phyloP scores from a whole-genome alignment of 2,113 vertebrate genomes.

The Saccopteryx leptura region DNA sequence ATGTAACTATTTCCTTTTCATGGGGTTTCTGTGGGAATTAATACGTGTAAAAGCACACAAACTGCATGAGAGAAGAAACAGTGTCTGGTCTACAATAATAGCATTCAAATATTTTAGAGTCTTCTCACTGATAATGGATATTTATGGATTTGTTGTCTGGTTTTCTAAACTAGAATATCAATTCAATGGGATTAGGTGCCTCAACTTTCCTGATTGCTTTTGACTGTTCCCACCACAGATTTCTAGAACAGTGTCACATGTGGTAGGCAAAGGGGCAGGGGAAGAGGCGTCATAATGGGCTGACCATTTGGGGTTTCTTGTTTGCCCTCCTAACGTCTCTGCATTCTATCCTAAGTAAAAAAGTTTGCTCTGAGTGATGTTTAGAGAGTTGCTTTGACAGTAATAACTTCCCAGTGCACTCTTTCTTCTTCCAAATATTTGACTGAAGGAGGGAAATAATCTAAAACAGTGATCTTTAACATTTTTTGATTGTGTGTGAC shows the following conservation, averaged over 20 bases:
- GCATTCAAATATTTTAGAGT: background rate
- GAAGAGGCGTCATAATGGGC: background rate
- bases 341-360: background rate
- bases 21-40: background rate
- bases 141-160: background rate
- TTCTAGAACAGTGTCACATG: background rate
- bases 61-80: background rate
- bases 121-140: background rate
- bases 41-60: background rate
- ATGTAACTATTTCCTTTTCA: slow-evolving; percentile 42
- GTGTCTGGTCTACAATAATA: background rate
- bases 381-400: background rate
- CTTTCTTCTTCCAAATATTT: background rate
- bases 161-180: background rate
- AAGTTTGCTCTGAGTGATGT: background rate
- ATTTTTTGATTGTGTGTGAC: background rate
- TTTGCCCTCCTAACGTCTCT: background rate
- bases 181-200: background rate
- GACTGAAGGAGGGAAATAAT: background rate
- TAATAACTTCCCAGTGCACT: background rate
- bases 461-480: background rate
- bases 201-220: slow-evolving; percentile 8
- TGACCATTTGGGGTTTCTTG: background rate
- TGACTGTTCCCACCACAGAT: background rate
- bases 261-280: background rate